Evolutionary conservation across 2,888 invertebrate genomes (phyloP).

Genomic region (Bhutanitis thaidina): DNA sequence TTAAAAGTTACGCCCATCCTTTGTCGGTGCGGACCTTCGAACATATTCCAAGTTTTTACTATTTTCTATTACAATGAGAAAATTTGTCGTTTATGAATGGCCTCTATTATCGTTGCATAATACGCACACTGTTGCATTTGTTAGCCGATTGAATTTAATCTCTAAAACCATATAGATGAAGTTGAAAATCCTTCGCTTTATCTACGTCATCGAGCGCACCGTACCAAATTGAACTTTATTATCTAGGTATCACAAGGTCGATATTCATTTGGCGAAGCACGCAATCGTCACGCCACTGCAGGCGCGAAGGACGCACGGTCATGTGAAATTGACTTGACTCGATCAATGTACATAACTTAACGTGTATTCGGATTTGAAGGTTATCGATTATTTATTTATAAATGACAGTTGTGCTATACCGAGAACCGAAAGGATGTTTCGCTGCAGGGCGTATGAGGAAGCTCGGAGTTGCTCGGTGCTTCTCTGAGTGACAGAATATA

Average conservation of each 20-base stretch:
- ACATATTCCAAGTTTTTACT: conserved; percentile 14
- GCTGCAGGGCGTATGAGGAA: too few relatives aligned
- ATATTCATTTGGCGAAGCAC: neutral
- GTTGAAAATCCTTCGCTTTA: neutral
- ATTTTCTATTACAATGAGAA: conserved; percentile 20
- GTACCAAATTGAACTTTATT: conserved; percentile 7
- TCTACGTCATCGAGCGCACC: neutral
- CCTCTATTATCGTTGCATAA: conserved; percentile 16
- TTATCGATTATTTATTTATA: conserved; percentile 1
- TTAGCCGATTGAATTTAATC: neutral
- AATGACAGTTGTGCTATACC: too few relatives aligned
- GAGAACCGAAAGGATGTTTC: too few relatives aligned
- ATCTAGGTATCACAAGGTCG: neutral
- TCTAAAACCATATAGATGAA: neutral
- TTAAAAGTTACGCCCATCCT: neutral
- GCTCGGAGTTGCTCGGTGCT: too few relatives aligned
- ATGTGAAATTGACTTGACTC: conserved; percentile 17
- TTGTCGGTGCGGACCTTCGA: neutral
- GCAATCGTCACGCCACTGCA: conserved; percentile 14
- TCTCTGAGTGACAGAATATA: too few relatives aligned
- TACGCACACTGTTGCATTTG: neutral
- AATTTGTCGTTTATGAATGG: conserved; percentile 14
- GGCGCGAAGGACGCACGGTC: conserved; percentile 16
- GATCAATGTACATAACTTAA: too few relatives aligned
- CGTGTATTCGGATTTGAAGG: conserved; percentile 13